Evolutionary conservation across 2,113 vertebrate species (phyloP).

Genomic region (Vulpes vulpes): DNA sequence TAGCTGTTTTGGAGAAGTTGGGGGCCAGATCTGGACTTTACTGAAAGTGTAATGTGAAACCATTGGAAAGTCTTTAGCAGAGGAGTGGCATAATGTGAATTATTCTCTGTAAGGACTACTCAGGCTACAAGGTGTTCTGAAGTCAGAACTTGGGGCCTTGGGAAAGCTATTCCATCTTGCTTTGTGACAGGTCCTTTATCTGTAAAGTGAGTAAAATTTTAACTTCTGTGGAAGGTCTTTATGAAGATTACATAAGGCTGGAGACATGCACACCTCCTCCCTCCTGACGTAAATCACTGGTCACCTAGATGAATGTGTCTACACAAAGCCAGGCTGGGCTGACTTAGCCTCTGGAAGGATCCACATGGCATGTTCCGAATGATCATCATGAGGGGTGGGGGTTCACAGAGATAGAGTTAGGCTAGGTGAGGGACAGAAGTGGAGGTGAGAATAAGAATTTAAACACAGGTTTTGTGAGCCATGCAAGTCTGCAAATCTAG

Average conservation of each 20-base stretch:
- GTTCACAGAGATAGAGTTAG: neutral
- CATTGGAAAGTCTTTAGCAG: neutral
- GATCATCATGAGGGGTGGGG: neutral
- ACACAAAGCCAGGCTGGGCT: neutral
- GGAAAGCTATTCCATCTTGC: neutral
- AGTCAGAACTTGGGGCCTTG: neutral
- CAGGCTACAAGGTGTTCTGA: neutral
- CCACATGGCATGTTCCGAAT: neutral
- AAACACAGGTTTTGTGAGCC: neutral
- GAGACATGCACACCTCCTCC: neutral
- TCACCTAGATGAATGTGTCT: neutral
- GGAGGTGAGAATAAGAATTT: conserved; percentile 10
- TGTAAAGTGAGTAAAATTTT: neutral
- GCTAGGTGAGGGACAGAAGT: neutral
- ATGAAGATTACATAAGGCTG: neutral
- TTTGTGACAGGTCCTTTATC: neutral
- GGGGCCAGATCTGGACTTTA: neutral
- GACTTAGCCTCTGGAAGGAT: neutral
- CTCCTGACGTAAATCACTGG: neutral
- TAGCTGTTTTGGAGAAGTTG: neutral
- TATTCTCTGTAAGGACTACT: neutral
- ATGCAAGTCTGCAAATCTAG: conserved; percentile 1
- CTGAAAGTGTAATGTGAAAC: neutral
- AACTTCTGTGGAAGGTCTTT: neutral
- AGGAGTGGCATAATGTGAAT: neutral